These are phyloP conservation scores for Asarcornis scutulata DNA, from an alignment of 2,113 vertebrate genomes.

Conservation along the genomic window DNA sequence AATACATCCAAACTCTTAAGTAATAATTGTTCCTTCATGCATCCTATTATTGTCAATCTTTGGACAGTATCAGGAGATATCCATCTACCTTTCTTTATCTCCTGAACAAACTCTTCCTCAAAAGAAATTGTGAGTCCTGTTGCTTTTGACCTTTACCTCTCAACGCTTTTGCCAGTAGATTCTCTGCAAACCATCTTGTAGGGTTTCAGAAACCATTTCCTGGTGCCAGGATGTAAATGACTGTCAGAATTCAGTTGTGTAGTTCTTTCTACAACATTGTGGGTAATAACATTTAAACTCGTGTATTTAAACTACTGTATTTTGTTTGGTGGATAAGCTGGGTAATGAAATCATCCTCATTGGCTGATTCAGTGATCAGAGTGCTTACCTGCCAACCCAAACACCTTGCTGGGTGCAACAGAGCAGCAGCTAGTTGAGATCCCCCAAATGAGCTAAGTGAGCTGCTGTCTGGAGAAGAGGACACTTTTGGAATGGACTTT, in stretches of 20 bases:
- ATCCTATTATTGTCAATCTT: not conserved
- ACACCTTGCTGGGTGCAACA: not conserved
- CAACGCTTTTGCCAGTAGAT: not conserved
- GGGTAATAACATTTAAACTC: not conserved
- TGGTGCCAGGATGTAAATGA: not conserved
- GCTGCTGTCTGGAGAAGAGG: not conserved
- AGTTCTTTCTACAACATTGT: not conserved
- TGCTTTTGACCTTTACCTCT: not conserved
- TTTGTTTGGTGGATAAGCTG: not conserved
- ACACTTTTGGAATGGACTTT: not conserved
- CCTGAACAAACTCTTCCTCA: not conserved
- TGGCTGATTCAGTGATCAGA: not conserved
- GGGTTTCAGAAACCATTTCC: not conserved
- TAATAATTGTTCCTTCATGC: not conserved
- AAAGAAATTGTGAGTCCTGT: not conserved
- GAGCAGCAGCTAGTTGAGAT: not conserved
- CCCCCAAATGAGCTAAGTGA: fast-evolving
- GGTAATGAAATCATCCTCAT: not conserved
- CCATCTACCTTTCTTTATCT: not conserved
- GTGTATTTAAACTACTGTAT: not conserved
- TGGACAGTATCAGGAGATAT: not conserved
- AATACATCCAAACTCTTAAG: not conserved
- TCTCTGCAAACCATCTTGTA: not conserved
- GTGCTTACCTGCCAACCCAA: not conserved
- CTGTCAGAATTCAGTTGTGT: not conserved